These are phyloP conservation scores for Gavia stellata DNA, from an alignment of 2,113 vertebrate genomes.

Conservation along the genomic window DNA sequence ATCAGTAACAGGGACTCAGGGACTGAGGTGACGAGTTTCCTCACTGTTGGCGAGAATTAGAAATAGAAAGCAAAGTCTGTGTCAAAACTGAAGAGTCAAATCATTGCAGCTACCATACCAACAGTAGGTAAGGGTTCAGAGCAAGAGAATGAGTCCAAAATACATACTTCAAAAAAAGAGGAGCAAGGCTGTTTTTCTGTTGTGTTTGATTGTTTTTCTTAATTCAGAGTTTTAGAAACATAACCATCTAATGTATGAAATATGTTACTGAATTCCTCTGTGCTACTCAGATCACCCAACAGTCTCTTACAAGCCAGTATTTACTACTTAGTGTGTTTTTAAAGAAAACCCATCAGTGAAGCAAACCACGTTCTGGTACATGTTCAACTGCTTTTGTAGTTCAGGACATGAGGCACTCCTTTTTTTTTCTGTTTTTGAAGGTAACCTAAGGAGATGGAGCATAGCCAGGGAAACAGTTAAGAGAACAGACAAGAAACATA, in stretches of 20 bases:
- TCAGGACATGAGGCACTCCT: background rate
- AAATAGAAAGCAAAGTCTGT: background rate
- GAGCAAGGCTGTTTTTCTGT: background rate
- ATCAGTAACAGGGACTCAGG: background rate
- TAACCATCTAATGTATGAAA: background rate
- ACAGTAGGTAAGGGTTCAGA: background rate
- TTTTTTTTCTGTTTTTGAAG: background rate
- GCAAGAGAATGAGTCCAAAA: background rate
- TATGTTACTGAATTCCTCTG: background rate
- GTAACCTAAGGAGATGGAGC: background rate
- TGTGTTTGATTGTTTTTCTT: background rate
- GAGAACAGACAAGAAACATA: constrained; percentile 21
- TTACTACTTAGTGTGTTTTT: background rate
- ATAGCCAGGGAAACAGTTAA: constrained; percentile 1
- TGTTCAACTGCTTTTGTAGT: background rate
- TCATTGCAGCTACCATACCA: background rate
- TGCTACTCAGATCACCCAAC: background rate
- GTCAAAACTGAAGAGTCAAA: background rate
- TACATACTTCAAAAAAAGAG: background rate
- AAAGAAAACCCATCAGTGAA: background rate
- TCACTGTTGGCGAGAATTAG: background rate
- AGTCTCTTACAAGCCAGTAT: background rate
- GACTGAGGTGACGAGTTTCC: background rate
- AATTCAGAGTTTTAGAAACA: background rate
- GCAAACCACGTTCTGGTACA: background rate